phyloP scores from a whole-genome alignment of 2,113 vertebrate genomes.

The Ascaphus truei region DNA sequence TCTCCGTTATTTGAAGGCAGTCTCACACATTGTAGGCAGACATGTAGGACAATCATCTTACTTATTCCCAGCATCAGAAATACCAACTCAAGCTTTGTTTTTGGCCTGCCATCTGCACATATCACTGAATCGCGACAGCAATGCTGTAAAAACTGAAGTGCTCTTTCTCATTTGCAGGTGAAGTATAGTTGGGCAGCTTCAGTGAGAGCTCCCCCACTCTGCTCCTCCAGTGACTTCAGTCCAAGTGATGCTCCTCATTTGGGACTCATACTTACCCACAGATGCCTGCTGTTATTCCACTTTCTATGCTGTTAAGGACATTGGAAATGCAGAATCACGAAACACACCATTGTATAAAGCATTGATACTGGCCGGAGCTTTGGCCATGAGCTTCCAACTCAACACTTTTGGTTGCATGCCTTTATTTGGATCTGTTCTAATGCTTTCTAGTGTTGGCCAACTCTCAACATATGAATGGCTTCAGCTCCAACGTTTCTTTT shows the following conservation, averaged over 20 bases:
- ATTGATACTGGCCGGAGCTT: conserved; percentile 12
- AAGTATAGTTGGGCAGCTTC: conserved; percentile 27
- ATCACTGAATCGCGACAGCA: not conserved
- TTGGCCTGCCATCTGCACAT: not conserved
- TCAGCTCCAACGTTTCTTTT: not conserved
- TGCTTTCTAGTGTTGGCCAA: conserved; percentile 8
- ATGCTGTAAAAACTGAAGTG: conserved; percentile 14
- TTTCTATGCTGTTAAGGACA: conserved; percentile 6
- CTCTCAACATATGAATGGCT: conserved; percentile 13
- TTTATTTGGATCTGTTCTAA: conserved; percentile 33
- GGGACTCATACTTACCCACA: conserved; percentile 1
- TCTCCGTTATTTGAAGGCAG: too few relatives aligned
- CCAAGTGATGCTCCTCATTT: conserved; percentile 2
- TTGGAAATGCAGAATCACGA: conserved; percentile 9
- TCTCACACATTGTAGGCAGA: too few relatives aligned
- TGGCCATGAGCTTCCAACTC: not conserved
- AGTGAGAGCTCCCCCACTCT: conserved; percentile 9
- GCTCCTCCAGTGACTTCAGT: conserved; percentile 28
- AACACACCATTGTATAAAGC: conserved; percentile 20
- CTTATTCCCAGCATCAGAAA: too few relatives aligned
- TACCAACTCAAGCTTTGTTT: too few relatives aligned
- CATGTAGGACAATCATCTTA: too few relatives aligned
- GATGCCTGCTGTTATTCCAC: conserved; percentile 22
- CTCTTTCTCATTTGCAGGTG: conserved; percentile 33
- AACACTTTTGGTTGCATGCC: conserved; percentile 24